Percentiles rank a stretch among this genome's conserved stretches.
Evolutionary conservation across 2,888 invertebrate genomes (phyloP).

Genomic region (Drosophila incognita): DNA sequence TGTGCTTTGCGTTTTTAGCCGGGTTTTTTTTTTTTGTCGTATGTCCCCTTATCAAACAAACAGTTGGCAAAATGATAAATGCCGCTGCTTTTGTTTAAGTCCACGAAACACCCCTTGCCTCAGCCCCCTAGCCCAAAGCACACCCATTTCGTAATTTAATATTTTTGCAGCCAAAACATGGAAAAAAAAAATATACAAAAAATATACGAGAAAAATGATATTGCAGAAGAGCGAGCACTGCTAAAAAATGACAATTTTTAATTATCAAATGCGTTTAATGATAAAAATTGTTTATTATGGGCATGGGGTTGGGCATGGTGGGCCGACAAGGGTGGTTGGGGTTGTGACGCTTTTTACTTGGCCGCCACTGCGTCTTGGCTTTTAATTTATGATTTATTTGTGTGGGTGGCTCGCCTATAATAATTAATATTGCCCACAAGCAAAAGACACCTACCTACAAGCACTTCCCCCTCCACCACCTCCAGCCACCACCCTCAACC

Average conservation of each 20-base stretch:
- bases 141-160: conserved; percentile 73
- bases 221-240: conserved; percentile 47
- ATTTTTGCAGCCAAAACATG: conserved; percentile 52
- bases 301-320: conserved; percentile 21
- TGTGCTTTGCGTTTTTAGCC: conserved; percentile 58
- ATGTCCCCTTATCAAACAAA: conserved; percentile 78
- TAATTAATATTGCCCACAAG: conserved; percentile 81
- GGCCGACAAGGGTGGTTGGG: not conserved
- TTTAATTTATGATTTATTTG: conserved; percentile 79
- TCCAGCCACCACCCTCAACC: not conserved
- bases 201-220: conserved; percentile 57
- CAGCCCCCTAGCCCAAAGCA: conserved; percentile 19
- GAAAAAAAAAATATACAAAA: conserved; percentile 10
- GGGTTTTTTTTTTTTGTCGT: conserved; percentile 34
- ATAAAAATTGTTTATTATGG: conserved; percentile 76
- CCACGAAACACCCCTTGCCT: conserved; percentile 50
- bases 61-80: conserved; percentile 82
- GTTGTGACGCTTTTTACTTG: conserved; percentile 49
- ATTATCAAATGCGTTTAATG: conserved; percentile 84
- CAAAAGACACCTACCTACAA: conserved; percentile 41
- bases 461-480: not conserved
- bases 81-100: conserved; percentile 62
- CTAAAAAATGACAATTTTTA: conserved; percentile 82
- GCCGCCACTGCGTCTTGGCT: conserved; percentile 57
- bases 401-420: conserved; percentile 76